These are phyloP conservation scores for Beroe forskalii DNA, from an alignment of 37 sponge, comb jelly and placozoan species.

Conservation along the genomic window DNA sequence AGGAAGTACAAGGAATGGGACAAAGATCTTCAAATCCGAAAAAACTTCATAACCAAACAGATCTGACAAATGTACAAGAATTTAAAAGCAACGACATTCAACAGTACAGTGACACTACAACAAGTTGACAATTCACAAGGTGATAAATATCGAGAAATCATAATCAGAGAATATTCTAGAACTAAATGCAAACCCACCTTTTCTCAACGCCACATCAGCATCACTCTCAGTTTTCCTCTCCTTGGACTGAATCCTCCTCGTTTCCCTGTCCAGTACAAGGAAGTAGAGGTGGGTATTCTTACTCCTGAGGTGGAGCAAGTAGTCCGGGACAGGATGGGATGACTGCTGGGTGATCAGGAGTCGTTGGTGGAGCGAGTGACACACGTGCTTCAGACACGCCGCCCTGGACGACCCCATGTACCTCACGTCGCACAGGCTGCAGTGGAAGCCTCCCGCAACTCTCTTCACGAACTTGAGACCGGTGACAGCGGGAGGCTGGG, in stretches of 20 bases:
- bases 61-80: too few relatives aligned
- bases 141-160: too few relatives aligned
- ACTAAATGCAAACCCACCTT: too few relatives aligned
- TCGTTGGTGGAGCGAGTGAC: neutral
- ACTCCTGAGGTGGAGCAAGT: neutral
- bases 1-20: too few relatives aligned
- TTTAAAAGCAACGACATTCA: too few relatives aligned
- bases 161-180: too few relatives aligned
- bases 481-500: neutral
- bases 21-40: too few relatives aligned
- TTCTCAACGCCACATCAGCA: neutral
- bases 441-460: neutral
- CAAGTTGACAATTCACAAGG: too few relatives aligned
- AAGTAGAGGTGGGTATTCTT: neutral
- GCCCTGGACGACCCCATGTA: neutral
- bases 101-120: too few relatives aligned
- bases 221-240: conserved; percentile 12
- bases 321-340: conserved; percentile 9
- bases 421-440: conserved; percentile 12
- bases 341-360: neutral
- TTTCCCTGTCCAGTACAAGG: neutral
- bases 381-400: neutral
- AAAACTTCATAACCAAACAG: too few relatives aligned
- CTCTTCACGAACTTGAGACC: neutral
- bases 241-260: neutral